Evolutionary conservation across 1,140 invertebrate genomes (phyloP).

Genomic region (Dinothrombium tinctorium): DNA sequence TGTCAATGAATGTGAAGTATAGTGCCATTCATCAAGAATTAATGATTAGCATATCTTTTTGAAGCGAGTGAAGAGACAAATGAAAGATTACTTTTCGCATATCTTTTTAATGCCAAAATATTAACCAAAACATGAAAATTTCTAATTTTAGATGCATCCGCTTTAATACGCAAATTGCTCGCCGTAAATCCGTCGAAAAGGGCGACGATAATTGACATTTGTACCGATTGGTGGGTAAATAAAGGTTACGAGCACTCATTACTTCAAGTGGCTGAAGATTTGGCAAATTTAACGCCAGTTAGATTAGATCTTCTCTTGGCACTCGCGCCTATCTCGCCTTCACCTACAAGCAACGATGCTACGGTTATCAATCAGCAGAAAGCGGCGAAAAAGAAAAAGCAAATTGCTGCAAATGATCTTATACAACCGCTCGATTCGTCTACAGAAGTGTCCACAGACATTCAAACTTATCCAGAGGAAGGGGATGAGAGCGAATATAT

Average conservation of each 20-base stretch:
- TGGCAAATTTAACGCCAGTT: constrained; percentile 69
- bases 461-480: neutral
- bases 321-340: constrained; percentile 13
- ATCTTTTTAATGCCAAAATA: too few species aligned
- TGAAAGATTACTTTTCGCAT: too few species aligned
- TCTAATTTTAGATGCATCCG: constrained; percentile 76
- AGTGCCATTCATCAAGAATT: too few species aligned
- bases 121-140: too few species aligned
- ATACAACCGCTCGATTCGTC: too few species aligned
- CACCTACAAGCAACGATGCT: neutral
- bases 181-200: constrained; percentile 66
- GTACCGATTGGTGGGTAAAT: constrained; percentile 77
- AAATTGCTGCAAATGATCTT: too few species aligned
- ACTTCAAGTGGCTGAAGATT: constrained; percentile 55
- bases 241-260: constrained; percentile 54
- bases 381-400: too few species aligned
- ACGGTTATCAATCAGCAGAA: neutral
- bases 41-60: too few species aligned
- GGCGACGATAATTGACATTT: constrained; percentile 79
- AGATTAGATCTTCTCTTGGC: constrained; percentile 54
- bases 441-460: neutral
- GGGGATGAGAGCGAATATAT: constrained; percentile 1
- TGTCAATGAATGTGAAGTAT: too few species aligned
- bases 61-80: too few species aligned
- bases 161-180: constrained; percentile 76